Percentiles rank a stretch among this genome's conserved stretches.
Evolutionary conservation across 1,140 invertebrate species (phyloP).

Genomic region (Yoshiicerus persimilis): DNA sequence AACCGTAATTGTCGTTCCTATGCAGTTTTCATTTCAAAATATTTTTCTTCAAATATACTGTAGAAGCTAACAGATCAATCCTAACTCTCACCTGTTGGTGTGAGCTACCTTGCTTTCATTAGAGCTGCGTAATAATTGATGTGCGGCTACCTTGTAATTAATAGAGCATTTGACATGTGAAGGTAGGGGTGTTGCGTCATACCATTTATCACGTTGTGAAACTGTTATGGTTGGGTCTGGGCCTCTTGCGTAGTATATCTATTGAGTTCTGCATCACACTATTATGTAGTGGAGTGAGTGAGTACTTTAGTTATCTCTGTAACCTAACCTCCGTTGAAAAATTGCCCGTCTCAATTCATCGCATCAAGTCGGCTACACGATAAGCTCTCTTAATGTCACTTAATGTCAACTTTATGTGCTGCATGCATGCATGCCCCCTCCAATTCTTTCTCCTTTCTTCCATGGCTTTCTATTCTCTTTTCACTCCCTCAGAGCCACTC

Average conservation of each 20-base stretch:
- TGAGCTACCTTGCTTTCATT: not conserved
- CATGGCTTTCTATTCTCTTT: not conserved
- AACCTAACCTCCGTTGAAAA: conserved; percentile 32
- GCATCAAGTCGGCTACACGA: conserved; percentile 24
- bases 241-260: not conserved
- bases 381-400: conserved; percentile 44
- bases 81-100: conserved; percentile 26
- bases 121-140: conserved; percentile 30
- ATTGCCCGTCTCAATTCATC: conserved; percentile 36
- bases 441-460: not conserved
- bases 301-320: not conserved
- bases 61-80: not conserved
- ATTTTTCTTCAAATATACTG: too few relatives aligned
- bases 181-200: conserved; percentile 27
- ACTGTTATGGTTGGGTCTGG: not conserved
- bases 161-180: conserved; percentile 42
- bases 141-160: conserved; percentile 40
- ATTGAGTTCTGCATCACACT: not conserved
- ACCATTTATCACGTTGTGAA: conserved; percentile 37
- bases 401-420: conserved; percentile 35
- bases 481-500: not conserved
- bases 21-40: too few relatives aligned
- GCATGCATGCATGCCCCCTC: conserved; percentile 28
- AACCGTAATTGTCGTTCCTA: too few relatives aligned
- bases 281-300: not conserved